A percentile compares a stretch with the other conserved stretches of the same genome.
Evolutionary conservation across 2,888 invertebrate genomes (phyloP).

Genomic region (Athalia circularis): DNA sequence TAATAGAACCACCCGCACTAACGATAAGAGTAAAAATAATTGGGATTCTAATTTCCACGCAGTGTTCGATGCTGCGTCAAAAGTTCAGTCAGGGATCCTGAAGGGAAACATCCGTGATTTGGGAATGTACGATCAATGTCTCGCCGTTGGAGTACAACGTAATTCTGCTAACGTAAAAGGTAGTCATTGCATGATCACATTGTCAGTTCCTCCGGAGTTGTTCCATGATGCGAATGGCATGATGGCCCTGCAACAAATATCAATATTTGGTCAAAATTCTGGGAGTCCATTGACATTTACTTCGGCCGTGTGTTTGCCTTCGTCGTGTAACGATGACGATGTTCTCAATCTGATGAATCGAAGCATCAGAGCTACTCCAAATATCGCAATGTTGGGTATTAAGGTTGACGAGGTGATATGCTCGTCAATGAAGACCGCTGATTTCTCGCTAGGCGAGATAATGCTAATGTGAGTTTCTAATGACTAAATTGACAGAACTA

Average conservation of each 20-base stretch:
- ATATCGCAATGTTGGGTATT: neutral
- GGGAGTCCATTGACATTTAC: constrained; percentile 59
- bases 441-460: neutral
- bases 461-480: constrained; percentile 3
- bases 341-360: constrained; percentile 55
- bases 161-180: constrained; percentile 66
- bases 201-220: neutral
- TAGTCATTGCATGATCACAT: constrained; percentile 69
- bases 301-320: constrained; percentile 73
- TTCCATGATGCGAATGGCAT: neutral
- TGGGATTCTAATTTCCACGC: constrained; percentile 51
- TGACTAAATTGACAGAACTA: neutral
- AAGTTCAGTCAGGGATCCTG: constrained; percentile 74
- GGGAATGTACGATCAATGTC: constrained; percentile 75
- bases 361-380: neutral
- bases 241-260: neutral
- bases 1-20: neutral
- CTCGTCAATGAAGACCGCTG: neutral
- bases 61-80: constrained; percentile 76
- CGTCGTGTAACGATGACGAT: constrained; percentile 69
- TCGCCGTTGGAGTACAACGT: constrained; percentile 55
- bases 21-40: neutral
- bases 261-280: neutral
- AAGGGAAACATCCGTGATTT: constrained; percentile 73
- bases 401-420: constrained; percentile 19